Evolutionary conservation across 1,140 invertebrate genomes (phyloP), one percentile per base, ranked within the genome.

Genomic region (Nymphalis io): DNA sequence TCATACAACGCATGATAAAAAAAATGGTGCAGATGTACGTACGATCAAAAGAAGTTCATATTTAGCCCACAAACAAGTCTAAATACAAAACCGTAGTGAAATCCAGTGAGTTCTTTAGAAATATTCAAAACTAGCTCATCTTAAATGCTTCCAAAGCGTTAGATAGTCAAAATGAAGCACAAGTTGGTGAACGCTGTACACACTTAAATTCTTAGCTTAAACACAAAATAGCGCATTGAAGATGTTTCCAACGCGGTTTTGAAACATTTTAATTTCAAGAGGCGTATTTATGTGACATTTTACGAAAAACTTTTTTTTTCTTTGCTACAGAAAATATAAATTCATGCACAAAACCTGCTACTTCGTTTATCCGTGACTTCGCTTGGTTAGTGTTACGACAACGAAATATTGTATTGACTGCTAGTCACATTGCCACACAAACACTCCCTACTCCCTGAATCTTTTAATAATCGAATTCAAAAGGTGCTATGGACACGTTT

Each of bases 71-170:
- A 60, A 59, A 27, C 18, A 66, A 46, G 40, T 18, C 42, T 67
- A 51, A 67, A 67, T 67, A 60, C 65, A 46, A 65, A 39, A 40
- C 42, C 55, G 40, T 21, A 51, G 23, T 39, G n/a, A 67, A 59
- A 59, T 53, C 48, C 51, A n/a, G 53, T 48, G 20, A 60, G 65
- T 55, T 64, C 48, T 67, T 67, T 67, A 67, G 42, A 60, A 51
- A 51, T 51, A 20, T 51, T 66, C 20, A 57, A 46, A 67, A 59
- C 55, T 67, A 51, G 65, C 33, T 42, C 65, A 67, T 60, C 65
- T 59, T 48, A 51, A 18, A 53, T 46, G 27, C 53, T 59, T 27
- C 57, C 57, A 38, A 42, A 46, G 65, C 58, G 53, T 58, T 39
- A 15, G 44, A 23, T n/a, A 44, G 40, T 39, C 55, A 38, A 55